These are phyloP conservation scores for Temnothorax nylanderi DNA, from an alignment of 1,140 invertebrate species.

Conservation along the genomic window DNA sequence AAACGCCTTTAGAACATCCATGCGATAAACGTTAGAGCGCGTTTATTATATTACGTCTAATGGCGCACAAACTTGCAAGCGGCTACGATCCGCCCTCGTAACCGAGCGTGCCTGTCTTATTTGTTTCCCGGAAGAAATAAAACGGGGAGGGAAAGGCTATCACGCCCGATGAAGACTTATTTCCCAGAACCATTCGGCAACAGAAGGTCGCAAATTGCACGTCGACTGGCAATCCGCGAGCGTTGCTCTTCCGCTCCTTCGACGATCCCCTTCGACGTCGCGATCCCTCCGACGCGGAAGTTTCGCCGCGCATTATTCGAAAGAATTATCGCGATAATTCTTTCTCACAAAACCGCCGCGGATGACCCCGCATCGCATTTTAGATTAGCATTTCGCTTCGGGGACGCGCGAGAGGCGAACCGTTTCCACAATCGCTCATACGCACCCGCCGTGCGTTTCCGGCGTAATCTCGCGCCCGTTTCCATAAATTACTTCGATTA, in stretches of 20 bases:
- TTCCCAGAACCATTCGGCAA: conserved; percentile 19
- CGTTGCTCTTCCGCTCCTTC: conserved; percentile 39
- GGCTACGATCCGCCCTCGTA: neutral
- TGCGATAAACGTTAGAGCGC: neutral
- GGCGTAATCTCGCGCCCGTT: conserved; percentile 54
- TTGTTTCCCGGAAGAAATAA: conserved; percentile 13
- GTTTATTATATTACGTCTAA: neutral
- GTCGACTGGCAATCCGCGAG: conserved; percentile 9
- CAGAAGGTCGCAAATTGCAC: conserved; percentile 24
- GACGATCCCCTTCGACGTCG: conserved; percentile 34
- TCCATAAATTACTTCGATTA: conserved; percentile 73
- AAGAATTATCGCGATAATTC: conserved; percentile 51
- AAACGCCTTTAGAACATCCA: neutral
- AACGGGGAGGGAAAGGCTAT: neutral
- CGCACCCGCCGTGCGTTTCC: conserved; percentile 35
- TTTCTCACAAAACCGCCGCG: conserved; percentile 40
- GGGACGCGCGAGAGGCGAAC: conserved; percentile 27
- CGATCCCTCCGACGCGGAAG: conserved; percentile 40
- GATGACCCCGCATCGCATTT: conserved; percentile 38
- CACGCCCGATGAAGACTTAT: conserved; percentile 3
- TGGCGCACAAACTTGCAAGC: neutral
- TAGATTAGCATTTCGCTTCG: conserved; percentile 52
- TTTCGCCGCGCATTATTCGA: conserved; percentile 22
- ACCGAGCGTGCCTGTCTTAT: neutral
- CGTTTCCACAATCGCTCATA: conserved; percentile 35